phyloP scores from a whole-genome alignment of 2,113 vertebrate species.

The Plecotus auritus region DNA sequence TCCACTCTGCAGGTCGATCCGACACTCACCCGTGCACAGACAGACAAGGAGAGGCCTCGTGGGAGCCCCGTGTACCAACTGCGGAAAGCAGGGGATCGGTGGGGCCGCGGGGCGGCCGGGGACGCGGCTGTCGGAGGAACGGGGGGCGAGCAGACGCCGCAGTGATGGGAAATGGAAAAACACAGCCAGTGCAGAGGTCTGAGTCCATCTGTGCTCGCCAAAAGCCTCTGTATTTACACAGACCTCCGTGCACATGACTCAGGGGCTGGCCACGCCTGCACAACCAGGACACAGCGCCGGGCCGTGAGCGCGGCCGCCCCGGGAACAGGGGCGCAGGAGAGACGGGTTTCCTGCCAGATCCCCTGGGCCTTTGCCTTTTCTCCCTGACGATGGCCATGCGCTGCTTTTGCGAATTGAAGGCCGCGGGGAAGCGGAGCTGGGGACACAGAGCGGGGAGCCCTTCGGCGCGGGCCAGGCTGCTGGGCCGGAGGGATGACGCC shows the following conservation, averaged over 20 bases:
- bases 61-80: rapidly evolving
- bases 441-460: rapidly evolving
- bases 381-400: rapidly evolving
- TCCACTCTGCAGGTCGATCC: too few species aligned
- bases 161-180: neutral
- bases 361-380: neutral
- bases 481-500: rapidly evolving
- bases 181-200: neutral
- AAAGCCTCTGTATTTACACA: neutral
- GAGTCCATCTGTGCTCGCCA: neutral
- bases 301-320: rapidly evolving
- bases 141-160: neutral
- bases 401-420: neutral
- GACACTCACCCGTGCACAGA: rapidly evolving
- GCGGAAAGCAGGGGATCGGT: rapidly evolving
- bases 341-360: neutral
- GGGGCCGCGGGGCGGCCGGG: rapidly evolving
- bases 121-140: rapidly evolving
- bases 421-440: rapidly evolving
- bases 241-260: neutral
- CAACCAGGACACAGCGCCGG: too few species aligned
- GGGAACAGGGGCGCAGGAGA: rapidly evolving
- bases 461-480: rapidly evolving
- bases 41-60: rapidly evolving
- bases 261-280: rapidly evolving